These are phyloP conservation scores for Folsomia manolachei DNA, from an alignment of 2,888 invertebrate species.

Conservation along the genomic window DNA sequence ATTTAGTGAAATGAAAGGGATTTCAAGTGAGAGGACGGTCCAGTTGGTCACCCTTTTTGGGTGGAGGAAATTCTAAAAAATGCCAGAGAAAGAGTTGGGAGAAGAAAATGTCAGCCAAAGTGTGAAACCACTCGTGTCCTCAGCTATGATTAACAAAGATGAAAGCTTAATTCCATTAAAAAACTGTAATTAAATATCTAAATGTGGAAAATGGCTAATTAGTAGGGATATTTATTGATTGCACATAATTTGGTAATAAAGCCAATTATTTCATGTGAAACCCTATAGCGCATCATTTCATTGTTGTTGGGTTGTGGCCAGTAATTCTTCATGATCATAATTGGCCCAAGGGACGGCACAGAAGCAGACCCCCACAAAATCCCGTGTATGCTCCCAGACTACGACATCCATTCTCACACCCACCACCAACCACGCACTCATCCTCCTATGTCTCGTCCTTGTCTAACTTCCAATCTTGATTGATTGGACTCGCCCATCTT, in stretches of 20 bases:
- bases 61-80: conserved; percentile 16
- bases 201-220: too few species aligned
- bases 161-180: too few species aligned
- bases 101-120: neutral
- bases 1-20: conserved; percentile 27
- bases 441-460: too few species aligned
- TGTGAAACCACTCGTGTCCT: too few species aligned
- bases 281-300: too few species aligned
- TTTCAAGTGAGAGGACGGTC: conserved; percentile 21
- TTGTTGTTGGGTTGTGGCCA: too few species aligned
- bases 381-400: conserved; percentile 9
- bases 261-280: too few species aligned
- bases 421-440: too few species aligned
- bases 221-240: too few species aligned
- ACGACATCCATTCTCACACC: neutral
- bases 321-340: neutral
- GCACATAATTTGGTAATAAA: too few species aligned
- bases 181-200: too few species aligned
- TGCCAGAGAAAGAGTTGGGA: neutral
- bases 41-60: conserved; percentile 22
- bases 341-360: conserved; percentile 10
- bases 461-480: neutral
- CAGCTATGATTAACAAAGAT: too few species aligned
- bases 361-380: conserved; percentile 11
- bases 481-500: neutral